Evolutionary conservation across 2,888 invertebrate genomes (phyloP), one percentile per base, ranked within the genome.

Genomic region (Trissolcus japonicus): DNA sequence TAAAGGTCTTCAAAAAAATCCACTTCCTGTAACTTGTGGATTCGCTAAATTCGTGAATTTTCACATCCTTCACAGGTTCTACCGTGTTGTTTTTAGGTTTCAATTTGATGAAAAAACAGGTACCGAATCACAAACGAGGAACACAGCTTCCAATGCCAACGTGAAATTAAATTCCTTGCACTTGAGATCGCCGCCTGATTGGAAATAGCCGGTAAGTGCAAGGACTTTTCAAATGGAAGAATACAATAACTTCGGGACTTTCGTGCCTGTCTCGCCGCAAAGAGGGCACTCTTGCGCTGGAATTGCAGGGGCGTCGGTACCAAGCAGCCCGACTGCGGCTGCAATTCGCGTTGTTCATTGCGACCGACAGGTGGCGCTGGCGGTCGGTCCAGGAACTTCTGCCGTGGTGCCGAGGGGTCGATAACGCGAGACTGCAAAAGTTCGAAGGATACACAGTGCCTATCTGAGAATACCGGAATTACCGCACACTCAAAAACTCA

Each of bases 351-450:
- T 50, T 21, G 21, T 35, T 14, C 6, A 11, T 41, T 25, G 16
- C 43, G 29, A 43, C 13, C n/a, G 29, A 51, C 48, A 63, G 72
- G 13, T 65, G 35, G 57, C 40, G 54, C 54, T 53, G 7, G 3
- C 54, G 35, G 53, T 51, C 54, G 53, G 17, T 21, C 59, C 59
- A 60, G 65, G 66, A 73, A 65, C 59, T 60, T 59, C 14, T 48
- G 46, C 29, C 29, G 21, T 25, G 51, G 51, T 43, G 46, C 46
- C 54, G 41, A 61, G 4, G 25, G 50, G 55, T 62, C 74, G 62
- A 53, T 74, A 61, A 51, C 51, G 46, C 40, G 54, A 40, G 14
- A 29, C 54, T 35, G 51, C 62, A 66, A 73, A 55, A 65, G 57
- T 55, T 66, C 60, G 48, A 50, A 40, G 41, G 14, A 11, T 11